phyloP scores from a whole-genome alignment of 2,888 invertebrate species.

The Polydrusus tereticollis region DNA sequence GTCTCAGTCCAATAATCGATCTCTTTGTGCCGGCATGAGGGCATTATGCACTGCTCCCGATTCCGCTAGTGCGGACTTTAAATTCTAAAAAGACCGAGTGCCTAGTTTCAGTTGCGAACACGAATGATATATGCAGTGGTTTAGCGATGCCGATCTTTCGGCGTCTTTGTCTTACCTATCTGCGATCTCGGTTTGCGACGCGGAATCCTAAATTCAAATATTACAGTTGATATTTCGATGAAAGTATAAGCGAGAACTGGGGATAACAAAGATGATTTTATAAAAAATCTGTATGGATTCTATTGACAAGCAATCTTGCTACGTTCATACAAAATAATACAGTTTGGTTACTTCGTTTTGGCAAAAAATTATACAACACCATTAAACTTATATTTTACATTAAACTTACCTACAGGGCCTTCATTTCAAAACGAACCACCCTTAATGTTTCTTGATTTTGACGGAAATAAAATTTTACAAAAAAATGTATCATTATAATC shows the following conservation, averaged over 20 bases:
- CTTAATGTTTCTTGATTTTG: too few species aligned
- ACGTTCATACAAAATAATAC: too few species aligned
- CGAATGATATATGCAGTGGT: conserved; percentile 40
- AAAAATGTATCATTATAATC: too few species aligned
- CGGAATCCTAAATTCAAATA: conserved; percentile 25
- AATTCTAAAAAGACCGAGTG: conserved; percentile 45
- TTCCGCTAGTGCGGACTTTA: conserved; percentile 41
- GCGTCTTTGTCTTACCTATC: conserved; percentile 34
- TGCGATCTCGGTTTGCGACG: conserved; percentile 18
- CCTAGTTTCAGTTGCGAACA: conserved; percentile 42
- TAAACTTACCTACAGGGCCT: too few species aligned
- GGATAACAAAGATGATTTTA: neutral
- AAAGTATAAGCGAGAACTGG: conserved; percentile 5
- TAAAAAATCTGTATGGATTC: neutral
- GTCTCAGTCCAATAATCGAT: conserved; percentile 39
- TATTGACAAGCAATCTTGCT: too few species aligned
- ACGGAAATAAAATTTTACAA: too few species aligned
- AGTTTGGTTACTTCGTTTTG: too few species aligned
- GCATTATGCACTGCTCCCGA: conserved; percentile 40
- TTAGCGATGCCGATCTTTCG: conserved; percentile 26
- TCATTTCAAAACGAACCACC: too few species aligned
- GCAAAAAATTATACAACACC: too few species aligned
- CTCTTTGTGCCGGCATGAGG: conserved; percentile 33
- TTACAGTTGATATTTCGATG: neutral
- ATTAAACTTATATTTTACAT: too few species aligned